These are phyloP conservation scores for Terrapene triunguis DNA, from an alignment of 2,113 vertebrate genomes.

Conservation along the genomic window DNA sequence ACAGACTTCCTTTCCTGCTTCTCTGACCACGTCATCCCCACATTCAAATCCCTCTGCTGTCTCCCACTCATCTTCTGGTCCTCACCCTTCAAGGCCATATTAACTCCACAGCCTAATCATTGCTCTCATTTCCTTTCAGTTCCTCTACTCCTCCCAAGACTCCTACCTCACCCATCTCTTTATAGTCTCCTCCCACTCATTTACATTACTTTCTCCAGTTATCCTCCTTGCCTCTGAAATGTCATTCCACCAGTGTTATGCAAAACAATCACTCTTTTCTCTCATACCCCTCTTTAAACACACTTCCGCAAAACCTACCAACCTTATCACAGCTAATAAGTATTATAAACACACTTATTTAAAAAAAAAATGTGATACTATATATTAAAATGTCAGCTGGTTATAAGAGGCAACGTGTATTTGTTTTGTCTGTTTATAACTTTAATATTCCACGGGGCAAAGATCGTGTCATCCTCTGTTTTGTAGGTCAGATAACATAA, in stretches of 20 bases:
- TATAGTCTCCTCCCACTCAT: not conserved
- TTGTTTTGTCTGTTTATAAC: not conserved
- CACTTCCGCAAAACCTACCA: not conserved
- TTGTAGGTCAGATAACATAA: constrained; percentile 1
- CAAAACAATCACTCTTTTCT: not conserved
- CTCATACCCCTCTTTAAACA: not conserved
- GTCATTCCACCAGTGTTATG: not conserved
- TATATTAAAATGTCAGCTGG: too few relatives aligned
- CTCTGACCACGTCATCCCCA: not conserved
- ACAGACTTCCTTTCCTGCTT: not conserved
- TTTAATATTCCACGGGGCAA: not conserved
- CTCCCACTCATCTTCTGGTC: not conserved
- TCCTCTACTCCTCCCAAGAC: not conserved
- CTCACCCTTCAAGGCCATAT: not conserved
- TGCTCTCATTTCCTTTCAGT: not conserved
- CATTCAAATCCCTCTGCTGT: not conserved
- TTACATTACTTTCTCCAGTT: not conserved
- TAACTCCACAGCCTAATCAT: not conserved
- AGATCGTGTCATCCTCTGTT: not conserved
- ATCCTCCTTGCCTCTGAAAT: not conserved
- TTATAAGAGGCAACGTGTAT: not conserved
- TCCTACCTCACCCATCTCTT: not conserved
- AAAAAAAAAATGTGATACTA: too few relatives aligned
- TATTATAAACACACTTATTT: not conserved
- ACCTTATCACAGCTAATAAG: not conserved